Evolutionary conservation across 2,888 invertebrate species (phyloP).

Genomic region (Celastrina argiolus): DNA sequence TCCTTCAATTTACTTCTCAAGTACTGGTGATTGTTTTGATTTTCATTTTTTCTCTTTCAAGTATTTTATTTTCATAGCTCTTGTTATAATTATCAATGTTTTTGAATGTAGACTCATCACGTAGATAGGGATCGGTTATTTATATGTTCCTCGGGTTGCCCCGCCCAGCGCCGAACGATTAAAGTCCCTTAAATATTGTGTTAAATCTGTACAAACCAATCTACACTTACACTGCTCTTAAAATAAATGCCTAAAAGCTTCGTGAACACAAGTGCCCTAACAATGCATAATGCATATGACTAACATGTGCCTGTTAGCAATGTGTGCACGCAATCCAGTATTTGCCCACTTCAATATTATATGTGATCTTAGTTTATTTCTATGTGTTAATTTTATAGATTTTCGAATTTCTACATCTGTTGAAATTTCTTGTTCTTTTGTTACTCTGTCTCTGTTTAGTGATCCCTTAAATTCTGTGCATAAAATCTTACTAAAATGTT

Average conservation of each 20-base stretch:
- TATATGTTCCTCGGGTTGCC: constrained; percentile 58
- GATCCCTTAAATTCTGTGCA: constrained; percentile 36
- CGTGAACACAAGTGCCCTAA: constrained; percentile 52
- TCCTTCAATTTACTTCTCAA: constrained; percentile 21
- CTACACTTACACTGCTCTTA: constrained; percentile 56
- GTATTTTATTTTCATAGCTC: constrained; percentile 27
- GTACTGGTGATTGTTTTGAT: constrained; percentile 6
- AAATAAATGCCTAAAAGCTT: constrained; percentile 44
- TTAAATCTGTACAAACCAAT: constrained; percentile 45
- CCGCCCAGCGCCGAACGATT: constrained; percentile 73
- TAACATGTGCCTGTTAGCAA: constrained; percentile 70
- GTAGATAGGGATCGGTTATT: constrained; percentile 58
- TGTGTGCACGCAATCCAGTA: constrained; percentile 74
- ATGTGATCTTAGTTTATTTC: constrained; percentile 70
- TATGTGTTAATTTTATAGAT: constrained; percentile 54
- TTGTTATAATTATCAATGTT: constrained; percentile 38
- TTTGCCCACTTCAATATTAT: constrained; percentile 73
- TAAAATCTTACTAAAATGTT: constrained; percentile 25
- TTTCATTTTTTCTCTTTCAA: constrained; percentile 25
- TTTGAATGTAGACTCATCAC: constrained; percentile 65
- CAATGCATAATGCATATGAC: constrained; percentile 40
- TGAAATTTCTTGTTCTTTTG: constrained; percentile 54
- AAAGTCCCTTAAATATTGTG: constrained; percentile 53
- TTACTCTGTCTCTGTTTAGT: constrained; percentile 42
- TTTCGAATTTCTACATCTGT: constrained; percentile 56